Evolutionary conservation across 2,888 invertebrate genomes (phyloP), one percentile per base, ranked within the genome.

Genomic region (Ischnus inquisitorius): DNA sequence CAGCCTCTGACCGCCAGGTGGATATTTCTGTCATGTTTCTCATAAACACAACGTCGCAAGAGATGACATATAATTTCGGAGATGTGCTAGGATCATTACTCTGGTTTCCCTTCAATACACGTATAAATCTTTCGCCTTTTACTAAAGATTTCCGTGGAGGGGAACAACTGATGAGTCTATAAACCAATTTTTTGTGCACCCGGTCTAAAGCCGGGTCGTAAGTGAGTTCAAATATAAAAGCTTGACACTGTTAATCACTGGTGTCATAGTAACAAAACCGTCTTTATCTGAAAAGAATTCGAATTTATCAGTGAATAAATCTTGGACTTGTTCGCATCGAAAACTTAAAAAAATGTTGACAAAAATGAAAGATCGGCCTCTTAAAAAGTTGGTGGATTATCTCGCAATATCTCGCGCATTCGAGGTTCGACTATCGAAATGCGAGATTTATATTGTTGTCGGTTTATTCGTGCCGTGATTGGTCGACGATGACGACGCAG

Each of bases 81-180:
- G 28, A 46, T 14, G 28, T 25, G 28, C 12, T 43, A 5, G 8
- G 14, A 12, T 19, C 51, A 41, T 71, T 62, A 39, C 92, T 92
- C 92, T 91, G 92, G 92, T 91, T 91, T 93, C 93, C 93, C 93
- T 93, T 93, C 93, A 94, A 89, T 12, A 88, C 83, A 91, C 94
- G 94, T 82, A 92, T 93, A 93, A 94, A 94, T 94, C 94, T 94
- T 94, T 94, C 94, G 94, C 94, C 94, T 94, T 94, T 94, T 94
- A 94, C 94, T 94, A 94, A 94, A 94, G 93, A 93, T 94, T 93
- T 92, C 92, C 92, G 93, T 92, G 92, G 91, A 90, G 92, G 91
- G 91, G 92, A 91, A 89, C 92, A 92, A 85, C 82, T 88, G 90
- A 84, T 78, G 81, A 79, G 78, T 84, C 84, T 78, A 68, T 78